Evolutionary conservation across 1,140 invertebrate species (phyloP).

Genomic region (Camponotus floridanus): DNA sequence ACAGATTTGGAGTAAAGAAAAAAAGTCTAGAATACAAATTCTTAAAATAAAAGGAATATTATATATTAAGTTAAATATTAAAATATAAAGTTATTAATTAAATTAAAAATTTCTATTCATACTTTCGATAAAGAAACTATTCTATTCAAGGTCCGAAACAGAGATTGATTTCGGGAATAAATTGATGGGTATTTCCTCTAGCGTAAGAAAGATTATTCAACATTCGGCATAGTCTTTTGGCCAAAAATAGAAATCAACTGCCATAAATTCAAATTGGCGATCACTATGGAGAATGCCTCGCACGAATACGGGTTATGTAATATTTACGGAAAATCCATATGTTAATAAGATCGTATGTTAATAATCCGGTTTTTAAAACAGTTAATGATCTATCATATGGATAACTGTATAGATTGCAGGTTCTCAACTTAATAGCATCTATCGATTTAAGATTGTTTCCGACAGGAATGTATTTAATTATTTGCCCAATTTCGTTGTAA

Average conservation of each 20-base stretch:
- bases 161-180: constrained; percentile 34
- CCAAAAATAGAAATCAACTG: constrained; percentile 23
- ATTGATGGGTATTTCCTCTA: not conserved
- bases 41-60: too few species aligned
- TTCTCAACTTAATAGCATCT: constrained; percentile 2
- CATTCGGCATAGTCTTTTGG: not conserved
- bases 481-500: too few species aligned
- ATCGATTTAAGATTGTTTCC: not conserved
- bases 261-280: constrained; percentile 41
- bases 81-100: too few species aligned
- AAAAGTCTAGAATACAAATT: too few species aligned
- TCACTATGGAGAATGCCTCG: constrained; percentile 27
- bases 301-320: not conserved
- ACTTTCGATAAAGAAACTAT: not conserved
- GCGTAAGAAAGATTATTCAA: constrained; percentile 36
- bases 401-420: constrained; percentile 6
- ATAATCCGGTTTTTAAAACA: constrained; percentile 22
- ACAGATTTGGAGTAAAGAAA: too few species aligned
- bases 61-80: too few species aligned
- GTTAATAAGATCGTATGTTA: constrained; percentile 3
- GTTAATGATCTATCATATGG: constrained; percentile 9
- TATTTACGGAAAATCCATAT: constrained; percentile 29
- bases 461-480: too few species aligned
- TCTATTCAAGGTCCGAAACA: constrained; percentile 7
- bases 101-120: too few species aligned